Evolutionary conservation across 2,888 invertebrate genomes (phyloP).

Genomic region (Chamaedrilus cognettii): DNA sequence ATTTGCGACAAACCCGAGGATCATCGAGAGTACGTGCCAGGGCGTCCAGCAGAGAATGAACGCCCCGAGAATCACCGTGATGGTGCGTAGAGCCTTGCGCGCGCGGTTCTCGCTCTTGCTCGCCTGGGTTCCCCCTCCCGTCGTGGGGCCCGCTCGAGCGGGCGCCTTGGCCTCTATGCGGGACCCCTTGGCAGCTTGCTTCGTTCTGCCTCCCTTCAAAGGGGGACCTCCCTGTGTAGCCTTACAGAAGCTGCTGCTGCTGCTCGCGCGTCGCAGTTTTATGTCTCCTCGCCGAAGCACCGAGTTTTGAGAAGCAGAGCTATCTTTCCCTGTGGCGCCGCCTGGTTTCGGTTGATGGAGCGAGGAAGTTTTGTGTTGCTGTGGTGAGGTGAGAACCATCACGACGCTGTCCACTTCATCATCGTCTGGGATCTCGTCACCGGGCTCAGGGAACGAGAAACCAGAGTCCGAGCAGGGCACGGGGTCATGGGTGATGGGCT

Average conservation of each 20-base stretch:
- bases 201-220: background rate
- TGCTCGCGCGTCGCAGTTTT: background rate
- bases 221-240: background rate
- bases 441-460: background rate
- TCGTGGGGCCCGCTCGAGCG: too few relatives aligned
- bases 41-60: too few relatives aligned
- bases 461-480: too few relatives aligned
- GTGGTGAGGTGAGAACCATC: background rate
- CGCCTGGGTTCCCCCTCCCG: background rate
- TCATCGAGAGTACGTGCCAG: too few relatives aligned
- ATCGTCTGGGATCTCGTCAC: too few relatives aligned
- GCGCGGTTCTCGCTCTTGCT: slow-evolving; percentile 84
- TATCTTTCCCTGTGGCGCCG: background rate
- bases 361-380: too few relatives aligned
- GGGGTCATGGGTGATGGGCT: too few relatives aligned
- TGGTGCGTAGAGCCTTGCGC: slow-evolving; percentile 96
- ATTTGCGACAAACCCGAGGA: slow-evolving; percentile 79
- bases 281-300: too few relatives aligned
- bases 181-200: background rate
- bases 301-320: too few relatives aligned
- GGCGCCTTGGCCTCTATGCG: background rate
- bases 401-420: background rate
- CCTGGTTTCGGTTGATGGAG: background rate
- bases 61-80: slow-evolving; percentile 97
- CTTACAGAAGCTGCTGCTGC: background rate